Base-by-base conservation (phyloP, 1,140 invertebrate genomes). In the Drosophila virilis region DNA sequence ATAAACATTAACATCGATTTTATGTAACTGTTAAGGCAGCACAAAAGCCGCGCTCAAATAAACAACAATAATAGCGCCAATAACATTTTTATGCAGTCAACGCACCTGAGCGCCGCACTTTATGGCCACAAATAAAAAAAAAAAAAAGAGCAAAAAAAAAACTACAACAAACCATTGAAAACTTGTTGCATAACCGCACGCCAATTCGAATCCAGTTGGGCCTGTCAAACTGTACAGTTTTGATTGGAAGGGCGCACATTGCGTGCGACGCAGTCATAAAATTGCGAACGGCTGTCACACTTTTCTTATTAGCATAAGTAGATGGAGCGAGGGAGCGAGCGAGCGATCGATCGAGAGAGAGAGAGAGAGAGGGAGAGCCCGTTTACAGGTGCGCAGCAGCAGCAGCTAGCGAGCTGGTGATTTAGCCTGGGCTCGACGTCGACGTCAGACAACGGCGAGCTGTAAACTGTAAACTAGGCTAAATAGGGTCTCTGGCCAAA, bases 401-500 rank as follows among this genome's bases (percentile, higher is more conserved):
- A 58, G 32, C 62, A 57, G 42, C 42, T 15, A 46, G 42, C 42
- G 28, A 35, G 33, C 28, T 75, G 66, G 70, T 74, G 60, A 74
- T 80, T 77, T 77, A 86, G 69, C 50, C 71, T 46, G 83, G 83
- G 54, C 82, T 66, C 48, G 50, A 66, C 51, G 45, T 22, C 46
- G n/a, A n/a, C n/a, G n/a, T n/a, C n/a, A n/a, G n/a, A n/a, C n/a
- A n/a, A n/a, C n/a, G 52, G 50, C 43, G 37, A 48, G 46, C 46
- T 48, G 74, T 22, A 59, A 67, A 55, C 58, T 73, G 73, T 88
- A 80, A 88, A 88, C 84, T 88, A 83, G 83, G 83, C 83, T 88
- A 88, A 88, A 80, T 88, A 88, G 83, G 84, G 77, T 84, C 83
- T 88, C 48, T 66, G 80, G 84, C 74, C 83, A 83, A 89, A 88